A percentile compares a stretch with the other conserved stretches of the same genome.
phyloP scores from a whole-genome alignment of 2,797 vertebrate species.

The Acestrorhynchus altus region DNA sequence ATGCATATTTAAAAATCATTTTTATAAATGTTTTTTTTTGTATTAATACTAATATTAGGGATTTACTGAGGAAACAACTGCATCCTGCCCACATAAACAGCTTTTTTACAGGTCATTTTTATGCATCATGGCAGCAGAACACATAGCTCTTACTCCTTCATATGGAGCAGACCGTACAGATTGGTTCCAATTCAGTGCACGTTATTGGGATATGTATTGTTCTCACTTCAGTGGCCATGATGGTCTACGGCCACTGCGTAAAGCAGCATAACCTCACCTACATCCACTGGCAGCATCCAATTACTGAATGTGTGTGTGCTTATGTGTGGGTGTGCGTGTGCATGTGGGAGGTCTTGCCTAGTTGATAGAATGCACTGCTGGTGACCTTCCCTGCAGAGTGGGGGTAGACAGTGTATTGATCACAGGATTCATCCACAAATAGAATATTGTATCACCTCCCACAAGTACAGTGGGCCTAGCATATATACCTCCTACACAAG shows the following conservation, averaged over 20 bases:
- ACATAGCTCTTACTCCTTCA: too few relatives aligned
- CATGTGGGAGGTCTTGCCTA: background rate
- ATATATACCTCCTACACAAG: background rate
- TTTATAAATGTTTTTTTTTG: too few relatives aligned
- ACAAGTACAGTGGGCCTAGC: background rate
- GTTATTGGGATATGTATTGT: conserved; percentile 1
- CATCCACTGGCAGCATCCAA: conserved; percentile 10
- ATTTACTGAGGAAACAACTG: too few relatives aligned
- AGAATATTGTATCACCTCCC: conserved; percentile 12
- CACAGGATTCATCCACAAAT: conserved; percentile 22
- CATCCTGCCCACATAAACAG: too few relatives aligned
- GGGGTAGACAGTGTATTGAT: conserved; percentile 1
- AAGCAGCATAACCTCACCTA: conserved; percentile 8
- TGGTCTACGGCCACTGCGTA: background rate
- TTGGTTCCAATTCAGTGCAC: background rate
- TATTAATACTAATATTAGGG: too few relatives aligned
- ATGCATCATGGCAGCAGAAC: too few relatives aligned
- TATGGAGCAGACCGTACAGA: background rate
- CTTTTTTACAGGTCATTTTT: too few relatives aligned
- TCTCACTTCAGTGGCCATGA: background rate
- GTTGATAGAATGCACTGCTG: conserved; percentile 13
- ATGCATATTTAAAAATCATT: too few relatives aligned
- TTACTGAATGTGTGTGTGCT: conserved; percentile 11
- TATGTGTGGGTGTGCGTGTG: conserved; percentile 12
- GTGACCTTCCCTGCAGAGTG: conserved; percentile 30